A percentile compares a stretch with the other conserved stretches of the same genome.
Conservation (phyloP, 2,888 invertebrate species). For the Agapetus fuscipes region DNA sequence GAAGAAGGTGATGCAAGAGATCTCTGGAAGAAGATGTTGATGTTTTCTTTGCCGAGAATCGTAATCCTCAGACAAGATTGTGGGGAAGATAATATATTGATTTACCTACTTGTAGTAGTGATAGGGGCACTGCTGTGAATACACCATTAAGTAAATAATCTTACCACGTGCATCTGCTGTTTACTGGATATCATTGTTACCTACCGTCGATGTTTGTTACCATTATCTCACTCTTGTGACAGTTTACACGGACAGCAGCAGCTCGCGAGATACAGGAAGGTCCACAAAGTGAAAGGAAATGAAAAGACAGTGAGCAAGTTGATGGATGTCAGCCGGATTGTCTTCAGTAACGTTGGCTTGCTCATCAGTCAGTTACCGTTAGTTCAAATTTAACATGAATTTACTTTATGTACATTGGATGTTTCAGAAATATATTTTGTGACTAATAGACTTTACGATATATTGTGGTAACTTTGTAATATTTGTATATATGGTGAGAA, state of each 20-base stretch:
- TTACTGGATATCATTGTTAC: constrained; percentile 6
- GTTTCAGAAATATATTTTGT: constrained; percentile 3
- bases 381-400: constrained; percentile 12
- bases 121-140: constrained; percentile 11
- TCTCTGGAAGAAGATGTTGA: constrained; percentile 17
- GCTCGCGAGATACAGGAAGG: neutral
- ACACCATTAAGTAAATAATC: constrained; percentile 6
- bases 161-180: neutral
- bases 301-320: too few species aligned
- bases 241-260: neutral
- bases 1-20: constrained; percentile 15
- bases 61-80: too few species aligned
- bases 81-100: too few species aligned
- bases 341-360: constrained; percentile 6
- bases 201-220: constrained; percentile 15
- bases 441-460: constrained; percentile 6
- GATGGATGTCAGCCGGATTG: too few species aligned
- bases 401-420: constrained; percentile 1
- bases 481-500: too few species aligned
- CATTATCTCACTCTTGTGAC: constrained; percentile 16
- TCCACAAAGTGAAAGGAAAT: constrained; percentile 9
- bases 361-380: constrained; percentile 16
- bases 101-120: too few species aligned
- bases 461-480: too few species aligned
- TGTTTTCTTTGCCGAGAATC: constrained; percentile 9